Conservation (phyloP, 2,113 vertebrate genomes). For the Petrocephalus zakoni region DNA sequence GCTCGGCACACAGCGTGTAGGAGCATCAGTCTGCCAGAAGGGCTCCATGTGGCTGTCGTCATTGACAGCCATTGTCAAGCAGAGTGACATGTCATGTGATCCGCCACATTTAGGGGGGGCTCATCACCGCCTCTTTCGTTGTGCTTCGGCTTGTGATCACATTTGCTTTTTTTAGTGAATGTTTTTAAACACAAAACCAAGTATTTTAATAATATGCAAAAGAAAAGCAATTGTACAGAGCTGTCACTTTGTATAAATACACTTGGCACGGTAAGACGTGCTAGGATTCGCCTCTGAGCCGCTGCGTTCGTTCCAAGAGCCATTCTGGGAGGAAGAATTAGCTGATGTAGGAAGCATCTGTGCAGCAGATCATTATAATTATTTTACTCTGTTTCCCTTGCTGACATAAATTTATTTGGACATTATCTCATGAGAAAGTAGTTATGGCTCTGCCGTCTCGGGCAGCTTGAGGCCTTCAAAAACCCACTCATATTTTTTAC, state of each 20-base stretch:
- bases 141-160: background rate
- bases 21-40: too few relatives aligned
- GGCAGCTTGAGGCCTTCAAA: conserved; percentile 33
- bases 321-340: conserved; percentile 53
- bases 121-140: background rate
- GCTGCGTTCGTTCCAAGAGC: conserved; percentile 46
- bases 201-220: conserved; percentile 27
- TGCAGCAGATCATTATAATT: conserved; percentile 56
- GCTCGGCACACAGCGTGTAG: background rate
- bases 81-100: background rate
- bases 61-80: background rate
- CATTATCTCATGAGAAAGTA: conserved; percentile 55
- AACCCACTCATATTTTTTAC: conserved; percentile 34
- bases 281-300: conserved; percentile 47
- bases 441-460: conserved; percentile 34
- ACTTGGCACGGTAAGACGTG: conserved; percentile 44
- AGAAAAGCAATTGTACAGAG: conserved; percentile 42
- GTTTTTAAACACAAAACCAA: conserved; percentile 13
- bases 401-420: conserved; percentile 55
- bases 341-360: conserved; percentile 56
- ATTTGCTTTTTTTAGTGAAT: conserved; percentile 10
- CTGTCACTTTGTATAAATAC: conserved; percentile 56
- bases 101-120: background rate
- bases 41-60: background rate
- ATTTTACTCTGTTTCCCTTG: conserved; percentile 50